phyloP scores from a whole-genome alignment of 53 echinoderm and acorn worm species.

The Actinopyga echinites region DNA sequence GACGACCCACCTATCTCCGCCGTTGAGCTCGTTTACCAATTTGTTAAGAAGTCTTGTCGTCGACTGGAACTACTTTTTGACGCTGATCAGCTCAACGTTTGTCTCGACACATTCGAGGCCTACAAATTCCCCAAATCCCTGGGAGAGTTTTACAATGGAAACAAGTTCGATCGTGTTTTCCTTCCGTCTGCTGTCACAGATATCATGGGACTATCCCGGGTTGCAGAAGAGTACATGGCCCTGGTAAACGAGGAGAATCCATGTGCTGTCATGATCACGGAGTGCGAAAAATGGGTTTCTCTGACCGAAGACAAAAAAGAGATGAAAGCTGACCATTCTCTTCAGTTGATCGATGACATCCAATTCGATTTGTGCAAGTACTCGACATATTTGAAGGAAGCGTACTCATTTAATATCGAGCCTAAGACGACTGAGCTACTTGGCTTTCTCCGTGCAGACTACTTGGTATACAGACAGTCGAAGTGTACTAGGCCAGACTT shows the following conservation, averaged over 20 bases:
- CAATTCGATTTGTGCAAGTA: background rate
- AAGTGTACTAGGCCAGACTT: background rate
- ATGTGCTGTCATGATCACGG: constrained; percentile 2
- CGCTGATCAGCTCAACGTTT: background rate
- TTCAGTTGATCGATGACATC: background rate
- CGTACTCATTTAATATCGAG: background rate
- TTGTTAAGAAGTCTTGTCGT: background rate
- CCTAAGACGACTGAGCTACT: background rate
- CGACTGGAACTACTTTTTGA: background rate
- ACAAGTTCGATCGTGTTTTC: constrained; percentile 12
- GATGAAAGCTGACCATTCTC: background rate
- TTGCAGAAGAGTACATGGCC: background rate
- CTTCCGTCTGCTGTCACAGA: background rate
- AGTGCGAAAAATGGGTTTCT: background rate
- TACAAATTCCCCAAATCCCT: no score
- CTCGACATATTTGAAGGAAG: constrained; percentile 1
- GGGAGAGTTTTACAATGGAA: no score
- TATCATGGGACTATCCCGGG: background rate
- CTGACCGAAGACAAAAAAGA: background rate
- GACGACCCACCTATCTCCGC: constrained; percentile 4
- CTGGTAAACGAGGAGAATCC: background rate
- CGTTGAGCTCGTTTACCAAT: background rate
- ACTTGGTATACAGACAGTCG: background rate
- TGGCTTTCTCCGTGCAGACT: constrained; percentile 9
- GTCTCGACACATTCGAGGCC: no score